Conservation (phyloP, 1,140 invertebrate genomes). For the Bombus pyrosoma region DNA sequence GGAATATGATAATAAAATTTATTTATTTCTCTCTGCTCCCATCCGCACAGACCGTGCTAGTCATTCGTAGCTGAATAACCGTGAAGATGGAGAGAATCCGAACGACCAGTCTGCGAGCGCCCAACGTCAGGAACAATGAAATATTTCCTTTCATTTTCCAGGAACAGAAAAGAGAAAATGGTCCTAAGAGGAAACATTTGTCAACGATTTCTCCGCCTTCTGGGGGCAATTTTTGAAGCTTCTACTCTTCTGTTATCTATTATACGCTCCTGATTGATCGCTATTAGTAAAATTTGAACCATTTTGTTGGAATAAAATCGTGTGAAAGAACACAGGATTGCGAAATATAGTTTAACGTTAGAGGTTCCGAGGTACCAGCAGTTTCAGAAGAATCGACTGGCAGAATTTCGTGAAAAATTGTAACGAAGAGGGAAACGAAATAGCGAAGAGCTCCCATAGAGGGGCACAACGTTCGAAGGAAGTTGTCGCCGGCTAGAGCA, state of each 20-base stretch:
- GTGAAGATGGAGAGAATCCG: neutral
- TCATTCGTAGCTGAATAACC: constrained; percentile 13
- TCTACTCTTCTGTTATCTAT: neutral
- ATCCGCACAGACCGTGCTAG: neutral
- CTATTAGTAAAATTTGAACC: neutral
- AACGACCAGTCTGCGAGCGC: neutral
- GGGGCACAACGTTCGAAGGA: constrained; percentile 40
- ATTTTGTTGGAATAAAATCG: neutral
- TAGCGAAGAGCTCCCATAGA: neutral
- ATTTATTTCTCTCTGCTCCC: constrained; percentile 40
- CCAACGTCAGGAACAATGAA: constrained; percentile 51
- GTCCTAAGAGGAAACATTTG: constrained; percentile 10
- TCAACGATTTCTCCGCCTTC: neutral
- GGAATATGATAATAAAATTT: constrained; percentile 72
- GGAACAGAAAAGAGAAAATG: constrained; percentile 45
- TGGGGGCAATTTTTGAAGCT: neutral
- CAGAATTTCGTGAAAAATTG: constrained; percentile 3
- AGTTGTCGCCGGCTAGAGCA: constrained; percentile 56
- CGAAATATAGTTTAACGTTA: neutral
- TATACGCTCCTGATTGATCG: neutral
- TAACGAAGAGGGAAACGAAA: neutral
- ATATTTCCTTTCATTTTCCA: constrained; percentile 57
- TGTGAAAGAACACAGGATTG: neutral
- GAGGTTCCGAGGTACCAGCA: too few relatives aligned
- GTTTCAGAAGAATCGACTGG: neutral